phyloP scores from a whole-genome alignment of 1,140 invertebrate species.

The Stegodyphus mimosarum region DNA sequence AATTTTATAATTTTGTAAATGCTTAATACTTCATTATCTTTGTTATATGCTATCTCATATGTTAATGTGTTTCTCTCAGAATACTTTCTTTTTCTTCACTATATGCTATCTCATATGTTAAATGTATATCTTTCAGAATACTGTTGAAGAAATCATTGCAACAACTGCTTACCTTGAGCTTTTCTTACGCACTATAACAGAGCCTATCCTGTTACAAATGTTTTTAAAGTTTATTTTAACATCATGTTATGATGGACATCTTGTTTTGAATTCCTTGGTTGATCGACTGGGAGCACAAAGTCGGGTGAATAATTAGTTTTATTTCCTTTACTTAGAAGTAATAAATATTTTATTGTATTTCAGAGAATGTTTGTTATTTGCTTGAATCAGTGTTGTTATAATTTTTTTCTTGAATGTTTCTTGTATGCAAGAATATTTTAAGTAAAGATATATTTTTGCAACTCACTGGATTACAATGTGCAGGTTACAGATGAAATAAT shows the following conservation, averaged over 20 bases:
- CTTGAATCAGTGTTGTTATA: not conserved
- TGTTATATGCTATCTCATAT: too few relatives aligned
- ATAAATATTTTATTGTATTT: not conserved
- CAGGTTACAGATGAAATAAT: too few relatives aligned
- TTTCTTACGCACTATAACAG: slow-evolving; percentile 85
- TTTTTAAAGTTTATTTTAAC: slow-evolving; percentile 88
- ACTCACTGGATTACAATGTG: too few relatives aligned
- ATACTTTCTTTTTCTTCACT: too few relatives aligned
- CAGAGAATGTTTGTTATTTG: too few relatives aligned
- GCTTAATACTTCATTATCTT: too few relatives aligned
- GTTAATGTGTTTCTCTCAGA: too few relatives aligned
- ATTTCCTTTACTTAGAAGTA: too few relatives aligned
- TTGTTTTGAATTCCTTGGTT: slow-evolving; percentile 82
- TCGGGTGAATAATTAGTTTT: slow-evolving; percentile 72
- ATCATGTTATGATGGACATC: slow-evolving; percentile 83
- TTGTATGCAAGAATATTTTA: not conserved
- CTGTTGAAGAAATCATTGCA: slow-evolving; percentile 86
- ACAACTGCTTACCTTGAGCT: slow-evolving; percentile 93
- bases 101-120: too few relatives aligned
- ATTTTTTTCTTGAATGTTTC: not conserved
- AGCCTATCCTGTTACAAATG: slow-evolving; percentile 83
- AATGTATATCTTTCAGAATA: slow-evolving; percentile 68
- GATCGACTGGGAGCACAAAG: slow-evolving; percentile 78
- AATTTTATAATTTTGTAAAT: too few relatives aligned
- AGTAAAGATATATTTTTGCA: not conserved